These are phyloP conservation scores for Sarcophilus harrisii DNA, from an alignment of 2,797 vertebrate species.

Conservation along the genomic window DNA sequence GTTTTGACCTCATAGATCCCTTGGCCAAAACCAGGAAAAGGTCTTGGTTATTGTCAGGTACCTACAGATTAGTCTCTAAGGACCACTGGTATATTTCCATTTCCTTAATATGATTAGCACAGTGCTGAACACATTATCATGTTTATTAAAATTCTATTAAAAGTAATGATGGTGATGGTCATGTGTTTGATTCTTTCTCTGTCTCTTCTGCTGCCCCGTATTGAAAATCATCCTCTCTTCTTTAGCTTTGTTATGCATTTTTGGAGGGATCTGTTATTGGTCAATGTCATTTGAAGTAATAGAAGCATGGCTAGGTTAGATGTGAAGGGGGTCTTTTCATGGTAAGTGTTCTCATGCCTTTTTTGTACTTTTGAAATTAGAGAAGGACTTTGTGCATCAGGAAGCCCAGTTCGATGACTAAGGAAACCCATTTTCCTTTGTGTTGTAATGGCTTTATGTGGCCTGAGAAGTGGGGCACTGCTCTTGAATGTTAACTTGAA, in stretches of 20 bases:
- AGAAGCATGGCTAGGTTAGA: not conserved
- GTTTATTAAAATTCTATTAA: not conserved
- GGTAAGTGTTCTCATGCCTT: not conserved
- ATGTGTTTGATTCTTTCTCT: not conserved
- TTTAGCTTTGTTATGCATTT: too few species aligned
- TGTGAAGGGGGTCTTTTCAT: not conserved
- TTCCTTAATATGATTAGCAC: not conserved
- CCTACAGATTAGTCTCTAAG: not conserved
- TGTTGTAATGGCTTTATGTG: too few species aligned
- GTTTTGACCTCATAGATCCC: not conserved
- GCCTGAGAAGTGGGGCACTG: too few species aligned
- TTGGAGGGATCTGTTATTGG: not conserved
- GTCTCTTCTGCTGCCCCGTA: not conserved
- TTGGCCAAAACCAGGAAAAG: not conserved
- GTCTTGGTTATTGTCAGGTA: not conserved
- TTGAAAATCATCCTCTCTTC: too few species aligned
- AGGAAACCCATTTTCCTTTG: too few species aligned
- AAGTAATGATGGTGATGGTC: not conserved
- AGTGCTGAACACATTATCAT: not conserved
- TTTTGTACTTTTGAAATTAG: not conserved
- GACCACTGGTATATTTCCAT: not conserved
- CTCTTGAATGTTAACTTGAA: too few species aligned
- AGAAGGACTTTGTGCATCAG: not conserved
- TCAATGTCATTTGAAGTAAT: not conserved
- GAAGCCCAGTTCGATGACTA: not conserved